These are phyloP conservation scores for Semnornis frantzii DNA, from an alignment of 2,113 vertebrate species.

Conservation along the genomic window DNA sequence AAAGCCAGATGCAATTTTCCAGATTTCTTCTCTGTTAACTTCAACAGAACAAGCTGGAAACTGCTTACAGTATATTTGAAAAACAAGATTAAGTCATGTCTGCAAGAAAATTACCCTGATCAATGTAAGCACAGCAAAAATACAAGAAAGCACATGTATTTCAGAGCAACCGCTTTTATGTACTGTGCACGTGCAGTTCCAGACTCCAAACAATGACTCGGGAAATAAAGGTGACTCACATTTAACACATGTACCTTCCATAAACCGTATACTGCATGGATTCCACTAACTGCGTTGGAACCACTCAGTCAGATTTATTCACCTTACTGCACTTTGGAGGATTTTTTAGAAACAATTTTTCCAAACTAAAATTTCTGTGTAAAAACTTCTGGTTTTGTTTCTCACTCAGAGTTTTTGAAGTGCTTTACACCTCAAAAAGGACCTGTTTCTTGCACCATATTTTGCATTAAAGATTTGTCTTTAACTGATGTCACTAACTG, in stretches of 20 bases:
- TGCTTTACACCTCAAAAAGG: background rate
- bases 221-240: background rate
- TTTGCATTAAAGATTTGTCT: slow-evolving; percentile 15
- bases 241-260: background rate
- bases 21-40: background rate
- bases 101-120: background rate
- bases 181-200: background rate
- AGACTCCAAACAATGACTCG: background rate
- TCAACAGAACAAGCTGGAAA: background rate
- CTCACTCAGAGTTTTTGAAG: background rate
- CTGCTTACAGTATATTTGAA: background rate
- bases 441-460: background rate
- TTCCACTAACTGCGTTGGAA: background rate
- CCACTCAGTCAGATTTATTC: background rate
- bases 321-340: background rate
- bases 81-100: background rate
- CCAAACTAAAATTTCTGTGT: background rate
- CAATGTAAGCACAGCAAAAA: background rate
- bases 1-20: background rate
- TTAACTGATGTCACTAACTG: background rate
- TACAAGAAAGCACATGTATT: background rate
- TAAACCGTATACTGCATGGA: fast-evolving
- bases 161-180: background rate
- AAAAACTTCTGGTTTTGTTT: background rate
- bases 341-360: background rate